Evolutionary conservation across 2,797 vertebrate genomes (phyloP).

Genomic region (Menidia menidia): DNA sequence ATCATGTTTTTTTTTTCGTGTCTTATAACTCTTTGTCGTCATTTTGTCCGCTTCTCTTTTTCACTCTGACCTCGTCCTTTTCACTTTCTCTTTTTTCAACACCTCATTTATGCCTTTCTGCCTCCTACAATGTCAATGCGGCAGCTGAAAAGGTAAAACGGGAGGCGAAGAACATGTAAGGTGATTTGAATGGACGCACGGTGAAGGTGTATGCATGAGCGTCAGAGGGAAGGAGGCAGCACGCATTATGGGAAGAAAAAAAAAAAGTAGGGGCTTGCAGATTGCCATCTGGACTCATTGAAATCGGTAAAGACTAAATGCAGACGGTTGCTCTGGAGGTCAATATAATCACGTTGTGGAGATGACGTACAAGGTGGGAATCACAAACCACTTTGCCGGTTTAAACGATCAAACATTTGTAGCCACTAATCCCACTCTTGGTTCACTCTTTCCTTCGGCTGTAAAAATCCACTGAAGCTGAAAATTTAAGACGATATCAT

Average conservation of each 20-base stretch:
- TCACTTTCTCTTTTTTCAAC: not conserved
- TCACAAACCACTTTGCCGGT: constrained; percentile 3
- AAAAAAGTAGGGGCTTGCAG: constrained; percentile 50
- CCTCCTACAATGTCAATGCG: constrained; percentile 26
- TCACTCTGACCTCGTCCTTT: not conserved
- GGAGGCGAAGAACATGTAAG: constrained; percentile 4
- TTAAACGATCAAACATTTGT: not conserved
- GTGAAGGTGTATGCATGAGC: constrained; percentile 3
- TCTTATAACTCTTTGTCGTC: not conserved
- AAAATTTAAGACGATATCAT: not conserved
- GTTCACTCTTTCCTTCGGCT: not conserved
- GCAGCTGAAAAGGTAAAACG: constrained; percentile 12
- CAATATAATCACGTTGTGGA: constrained; percentile 45
- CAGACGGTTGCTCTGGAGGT: constrained; percentile 49
- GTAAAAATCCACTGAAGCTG: not conserved
- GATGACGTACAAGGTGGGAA: constrained; percentile 27
- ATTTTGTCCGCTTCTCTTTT: not conserved
- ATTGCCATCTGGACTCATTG: constrained; percentile 62
- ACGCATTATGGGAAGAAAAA: constrained; percentile 50
- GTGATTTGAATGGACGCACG: constrained; percentile 4
- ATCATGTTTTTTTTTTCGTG: not conserved
- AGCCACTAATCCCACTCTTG: not conserved
- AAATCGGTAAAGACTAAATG: constrained; percentile 54
- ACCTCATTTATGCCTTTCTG: constrained; percentile 6
- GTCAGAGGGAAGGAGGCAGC: constrained; percentile 41